Percentiles rank a stretch among this genome's conserved stretches.
Evolutionary conservation across 2,797 vertebrate species (phyloP).

Genomic region (Anabas testudineus): DNA sequence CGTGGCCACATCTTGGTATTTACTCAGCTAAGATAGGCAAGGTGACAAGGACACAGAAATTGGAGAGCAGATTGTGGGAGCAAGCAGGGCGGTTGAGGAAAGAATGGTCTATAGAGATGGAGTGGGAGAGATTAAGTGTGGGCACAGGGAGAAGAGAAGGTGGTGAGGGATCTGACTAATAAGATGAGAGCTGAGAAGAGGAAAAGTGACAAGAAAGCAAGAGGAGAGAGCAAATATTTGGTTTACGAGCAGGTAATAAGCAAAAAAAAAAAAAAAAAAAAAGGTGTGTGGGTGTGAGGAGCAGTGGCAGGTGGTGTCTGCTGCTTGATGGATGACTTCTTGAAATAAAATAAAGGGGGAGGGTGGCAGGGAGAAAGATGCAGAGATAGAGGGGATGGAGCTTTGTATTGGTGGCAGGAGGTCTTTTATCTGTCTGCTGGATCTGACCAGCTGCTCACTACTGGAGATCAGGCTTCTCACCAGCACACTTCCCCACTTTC

Average conservation of each 20-base stretch:
- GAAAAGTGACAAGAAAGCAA: background rate
- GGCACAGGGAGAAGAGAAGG: background rate
- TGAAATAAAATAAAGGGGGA: slow-evolving; percentile 29
- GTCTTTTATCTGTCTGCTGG: slow-evolving; percentile 73
- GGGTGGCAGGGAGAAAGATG: slow-evolving; percentile 14
- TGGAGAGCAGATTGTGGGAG: slow-evolving; percentile 48
- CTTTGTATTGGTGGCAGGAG: slow-evolving; percentile 58
- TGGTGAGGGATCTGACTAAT: slow-evolving; percentile 4
- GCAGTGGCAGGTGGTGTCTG: slow-evolving; percentile 31
- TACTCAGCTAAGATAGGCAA: slow-evolving; percentile 34
- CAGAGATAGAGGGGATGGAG: slow-evolving; percentile 28
- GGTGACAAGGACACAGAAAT: slow-evolving; percentile 46
- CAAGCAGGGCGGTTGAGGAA: slow-evolving; percentile 14
- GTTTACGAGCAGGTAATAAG: slow-evolving; percentile 25
- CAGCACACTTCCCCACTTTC: slow-evolving; percentile 10
- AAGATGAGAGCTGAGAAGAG: slow-evolving; percentile 3
- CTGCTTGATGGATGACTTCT: slow-evolving; percentile 65
- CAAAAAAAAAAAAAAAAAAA: slow-evolving; percentile 2
- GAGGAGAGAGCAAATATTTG: slow-evolving; percentile 17
- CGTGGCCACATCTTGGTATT: slow-evolving; percentile 48
- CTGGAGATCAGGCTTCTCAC: slow-evolving; percentile 34
- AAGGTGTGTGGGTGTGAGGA: slow-evolving; percentile 17
- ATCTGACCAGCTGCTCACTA: slow-evolving; percentile 47
- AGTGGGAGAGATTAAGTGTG: background rate
- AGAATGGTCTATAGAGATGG: slow-evolving; percentile 19